Evolutionary conservation across 2,888 invertebrate genomes (phyloP), one percentile per base, ranked within the genome.

Genomic region (Tanytarsus gracilentus): DNA sequence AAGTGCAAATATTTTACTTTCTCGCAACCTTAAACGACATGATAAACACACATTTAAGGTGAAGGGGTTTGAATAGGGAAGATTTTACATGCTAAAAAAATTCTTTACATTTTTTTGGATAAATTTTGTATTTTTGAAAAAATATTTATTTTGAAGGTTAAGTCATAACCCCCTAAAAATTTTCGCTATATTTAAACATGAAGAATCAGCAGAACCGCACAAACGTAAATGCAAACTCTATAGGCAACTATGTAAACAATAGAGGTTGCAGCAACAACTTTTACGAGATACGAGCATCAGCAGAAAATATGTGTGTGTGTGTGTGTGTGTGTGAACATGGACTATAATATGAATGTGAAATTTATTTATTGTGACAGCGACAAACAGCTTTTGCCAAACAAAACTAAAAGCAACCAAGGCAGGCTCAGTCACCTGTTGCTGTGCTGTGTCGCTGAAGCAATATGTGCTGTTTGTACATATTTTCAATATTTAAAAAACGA

Each of bases 361-460:
- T 44, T 44, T 44, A 53, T 53, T 53, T 53, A 53, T 53, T 53
- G 36, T 53, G 53, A 53, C 53, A 53, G 53, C 52, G 33, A 52
- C 52, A 52, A 52, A 52, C 52, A 33, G 52, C 52, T 49, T 49
- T 49, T n/a, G n/a, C n/a, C n/a, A n/a, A n/a, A n/a, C n/a, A n/a
- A n/a, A n/a, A n/a, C n/a, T n/a, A n/a, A n/a, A n/a, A n/a, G n/a
- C n/a, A n/a, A n/a, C n/a, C n/a, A n/a, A n/a, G 11, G 7, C 49
- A 53, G 27, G 36, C 53, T 53, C 36, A 53, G 33, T 53, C 53
- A 53, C 53, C 53, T 53, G 53, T 53, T 53, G 53, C n/a, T n/a
- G n/a, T n/a, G n/a, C n/a, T n/a, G n/a, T n/a, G n/a, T n/a, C n/a
- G n/a, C n/a, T n/a, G n/a, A n/a, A n/a, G 30, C 53, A 53, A 53